These are phyloP conservation scores for Sarcoramphus papa DNA, from an alignment of 2,797 vertebrate species.

Conservation along the genomic window DNA sequence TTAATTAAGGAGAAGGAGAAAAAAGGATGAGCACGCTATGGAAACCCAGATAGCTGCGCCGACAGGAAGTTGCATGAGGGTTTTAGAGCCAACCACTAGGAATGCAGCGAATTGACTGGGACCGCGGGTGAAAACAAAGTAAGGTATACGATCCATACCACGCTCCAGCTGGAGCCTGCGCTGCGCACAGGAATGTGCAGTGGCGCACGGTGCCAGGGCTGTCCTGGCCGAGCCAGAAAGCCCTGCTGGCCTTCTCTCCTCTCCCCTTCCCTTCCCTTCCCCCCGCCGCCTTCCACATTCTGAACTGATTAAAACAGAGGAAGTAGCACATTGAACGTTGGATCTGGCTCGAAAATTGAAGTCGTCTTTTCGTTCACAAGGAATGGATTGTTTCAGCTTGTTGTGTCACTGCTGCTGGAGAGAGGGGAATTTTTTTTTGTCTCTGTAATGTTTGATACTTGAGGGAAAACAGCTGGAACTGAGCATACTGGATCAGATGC, in stretches of 20 bases:
- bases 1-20: constrained; percentile 20
- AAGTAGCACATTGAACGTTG: constrained; percentile 70
- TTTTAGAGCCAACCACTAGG: neutral
- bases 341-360: constrained; percentile 68
- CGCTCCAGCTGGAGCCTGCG: constrained; percentile 19
- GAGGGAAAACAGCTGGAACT: constrained; percentile 83
- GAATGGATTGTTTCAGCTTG: constrained; percentile 79
- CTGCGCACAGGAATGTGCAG: neutral
- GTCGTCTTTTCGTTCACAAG: constrained; percentile 75
- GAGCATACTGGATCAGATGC: constrained; percentile 71
- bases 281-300: constrained; percentile 20
- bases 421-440: constrained; percentile 68
- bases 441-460: constrained; percentile 80
- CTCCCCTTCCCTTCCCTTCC: neutral
- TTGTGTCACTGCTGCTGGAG: constrained; percentile 74
- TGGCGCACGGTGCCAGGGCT: neutral
- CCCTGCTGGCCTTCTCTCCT: neutral
- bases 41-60: neutral
- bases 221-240: neutral
- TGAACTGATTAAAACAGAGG: constrained; percentile 72
- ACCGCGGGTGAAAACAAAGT: neutral
- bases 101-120: neutral
- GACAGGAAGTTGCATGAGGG: constrained; percentile 46
- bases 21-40: neutral
- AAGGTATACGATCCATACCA: neutral